Base-by-base conservation (phyloP, 2,113 vertebrate genomes). In the Ardeotis arabs region DNA sequence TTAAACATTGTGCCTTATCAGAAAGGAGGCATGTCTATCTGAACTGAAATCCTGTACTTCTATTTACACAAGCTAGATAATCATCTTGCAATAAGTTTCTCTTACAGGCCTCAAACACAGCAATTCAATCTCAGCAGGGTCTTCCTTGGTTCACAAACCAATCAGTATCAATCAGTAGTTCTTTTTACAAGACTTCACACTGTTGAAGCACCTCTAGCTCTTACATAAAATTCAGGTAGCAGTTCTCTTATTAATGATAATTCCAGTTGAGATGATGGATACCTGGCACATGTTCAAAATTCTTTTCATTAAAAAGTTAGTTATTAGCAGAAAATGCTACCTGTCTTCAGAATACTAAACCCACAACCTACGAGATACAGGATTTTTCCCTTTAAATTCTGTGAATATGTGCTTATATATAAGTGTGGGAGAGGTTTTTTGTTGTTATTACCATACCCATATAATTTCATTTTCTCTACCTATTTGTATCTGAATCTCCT, bases 11-110 rank as follows among this genome's bases (percentile, higher is more conserved):
- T 41, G n/a, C 70, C n/a, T 89, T 93, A 93, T 89, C 80, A 87
- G 52, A 83, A 87, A 90, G 45, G 7, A 89, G 23, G 13, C 35
- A 62, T 8, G 22, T 83, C n/a, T 94, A 66, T 88, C 85, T 62
- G 39, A 90, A 62, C 41, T 16, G 58, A 84, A 90, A 91, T 86
- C 50, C 76, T 74, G 12, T 78, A 47, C 60, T 90, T 89, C 64
- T 80, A 79, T 84, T 96, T 92, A 64, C 45, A 60, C 25, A 73
- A 63, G 6, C 19, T n/a, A 75, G 76, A 95, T 84, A 96, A 82
- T n/a, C 14, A 89, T 78, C 69, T 91, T 80, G 47, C 37, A 75
- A 52, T 53, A 81, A 31, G 60, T 70, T 96, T 93, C 76, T 78
- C 44, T 81, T 84, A 50, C 9, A 67, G 41, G 62, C 5, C 37